Evolutionary conservation across 2,797 vertebrate species (phyloP), one percentile per base, ranked within the genome.

Genomic region (Notolepis coatsorum): DNA sequence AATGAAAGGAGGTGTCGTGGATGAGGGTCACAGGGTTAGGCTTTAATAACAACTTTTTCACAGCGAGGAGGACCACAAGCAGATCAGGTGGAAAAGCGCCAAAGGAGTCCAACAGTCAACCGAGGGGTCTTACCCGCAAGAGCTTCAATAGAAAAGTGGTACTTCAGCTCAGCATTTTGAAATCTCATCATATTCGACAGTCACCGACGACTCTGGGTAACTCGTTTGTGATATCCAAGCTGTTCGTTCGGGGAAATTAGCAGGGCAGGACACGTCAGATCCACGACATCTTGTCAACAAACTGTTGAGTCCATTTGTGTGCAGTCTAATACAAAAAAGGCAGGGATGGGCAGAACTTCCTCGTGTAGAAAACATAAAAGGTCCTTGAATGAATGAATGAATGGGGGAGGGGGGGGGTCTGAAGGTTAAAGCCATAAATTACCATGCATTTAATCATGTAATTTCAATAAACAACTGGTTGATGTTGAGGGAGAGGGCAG

Each of bases 11-110:
- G 41, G 18, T 43, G 48, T 39, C 69, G 45, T 64, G 15, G 30
- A 15, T 41, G 41, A 61, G 48, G 60, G 62, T 79, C 75, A 81
- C 71, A 77, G 56, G 43, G 38, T 75, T 45, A 70, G 50, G 30
- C 61, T 85, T 88, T 86, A 82, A 82, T 87, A 69, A 71, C 18
- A 48, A 61, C 43, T 71, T 75, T n/a, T 51, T 60, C 27, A 41
- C 53, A 47, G 46, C 45, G 23, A 65, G 23, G 21, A 61, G 39
- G 28, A 54, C 33, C 60, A 54, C 3, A 18, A 43, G 49, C 57
- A 61, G 30, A 65, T 12, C 18, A 21, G 18, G 13, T 57, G 58
- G 47, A 59, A 58, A 65, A 56, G 25, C n/a, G 49, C 20, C 30
- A 28, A 51, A 63, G 18, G 24, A 27, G 57, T 49, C 39, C 51